Base-by-base conservation (phyloP, 2,113 vertebrate genomes). In the Thalassarche chlororhynchos region DNA sequence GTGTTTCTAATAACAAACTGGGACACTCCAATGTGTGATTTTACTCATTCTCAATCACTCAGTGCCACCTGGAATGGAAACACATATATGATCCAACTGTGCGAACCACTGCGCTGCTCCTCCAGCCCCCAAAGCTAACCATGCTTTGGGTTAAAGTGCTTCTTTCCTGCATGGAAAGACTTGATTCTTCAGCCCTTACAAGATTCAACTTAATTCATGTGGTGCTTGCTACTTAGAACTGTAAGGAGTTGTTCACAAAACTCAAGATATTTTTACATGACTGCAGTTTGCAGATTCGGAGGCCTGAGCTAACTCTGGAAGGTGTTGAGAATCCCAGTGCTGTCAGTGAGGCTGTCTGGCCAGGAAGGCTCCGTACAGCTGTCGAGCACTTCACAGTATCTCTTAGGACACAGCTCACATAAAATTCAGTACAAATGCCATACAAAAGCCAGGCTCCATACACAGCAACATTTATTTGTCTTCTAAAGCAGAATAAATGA, bases 1-100 rank as follows among this genome's bases (percentile, higher is more conserved):
- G 51, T 57, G 85, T 69, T 94, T 93, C 93, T 64, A 84, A 87
- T 75, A 93, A 36, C 90, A 93, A 93, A 54, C 58, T 66, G 71
- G 91, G 76, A 47, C 69, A 42, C 85, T 81, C 21, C 55, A 26
- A 24, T 14, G 82, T 46, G 81, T 28, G 87, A 55, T 91, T 91
- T 83, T 34, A 7, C 49, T 66, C 34, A 3, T n/a, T 36, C 66
- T 46, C 81, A 47, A 3, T 57, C 72, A 15, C 44, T 83, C 79
- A 5, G 82, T 55, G 79, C 58, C 91, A 62, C 57, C 91, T 85
- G 87, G 49, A 31, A 83, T 77, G 78, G 78, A 72, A 89, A 31
- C 31, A 49, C 58, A 17, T 23, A 5, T 12, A 49, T 9, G 20
- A 72, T 20, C 21, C 0, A 1, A 44, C 64, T 46, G 29, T 28